phyloP scores from a whole-genome alignment of 2,888 invertebrate genomes.

The Netelia inedita region DNA sequence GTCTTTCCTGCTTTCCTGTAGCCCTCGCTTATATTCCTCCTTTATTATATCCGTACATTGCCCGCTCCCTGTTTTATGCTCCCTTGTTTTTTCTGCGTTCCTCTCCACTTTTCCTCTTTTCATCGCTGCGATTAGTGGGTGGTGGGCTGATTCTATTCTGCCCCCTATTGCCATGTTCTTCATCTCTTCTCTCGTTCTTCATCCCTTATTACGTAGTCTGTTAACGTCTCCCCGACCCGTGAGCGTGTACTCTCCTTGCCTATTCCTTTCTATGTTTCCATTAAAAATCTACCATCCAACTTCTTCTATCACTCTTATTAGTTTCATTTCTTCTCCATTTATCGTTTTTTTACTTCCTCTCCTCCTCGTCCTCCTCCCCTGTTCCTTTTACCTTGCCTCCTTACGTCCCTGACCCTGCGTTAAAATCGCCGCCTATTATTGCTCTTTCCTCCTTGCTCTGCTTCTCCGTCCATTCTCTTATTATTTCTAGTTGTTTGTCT shows the following conservation, averaged over 20 bases:
- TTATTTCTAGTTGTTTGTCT: neutral
- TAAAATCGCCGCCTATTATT: constrained; percentile 22
- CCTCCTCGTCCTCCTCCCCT: neutral
- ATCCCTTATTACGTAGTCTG: constrained; percentile 15
- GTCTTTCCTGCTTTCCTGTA: neutral
- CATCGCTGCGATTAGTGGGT: neutral
- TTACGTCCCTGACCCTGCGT: neutral
- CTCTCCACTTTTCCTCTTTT: neutral
- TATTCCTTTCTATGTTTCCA: constrained; percentile 11
- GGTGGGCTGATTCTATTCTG: constrained; percentile 27
- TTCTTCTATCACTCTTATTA: neutral
- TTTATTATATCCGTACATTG: neutral
- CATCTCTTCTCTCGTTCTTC: constrained; percentile 2
- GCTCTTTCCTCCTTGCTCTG: neutral
- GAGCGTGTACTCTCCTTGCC: constrained; percentile 4
- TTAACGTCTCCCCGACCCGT: constrained; percentile 11
- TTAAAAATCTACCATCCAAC: constrained; percentile 10
- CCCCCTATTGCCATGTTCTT: neutral
- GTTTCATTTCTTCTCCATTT: constrained; percentile 5
- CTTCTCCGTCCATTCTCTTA: neutral
- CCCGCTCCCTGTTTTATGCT: neutral
- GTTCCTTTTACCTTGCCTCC: neutral
- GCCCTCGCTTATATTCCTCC: neutral
- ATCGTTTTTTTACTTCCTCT: neutral
- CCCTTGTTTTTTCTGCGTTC: neutral